Base-by-base conservation (phyloP, 2,797 vertebrate species). In the Ambastaia sidthimunki region DNA sequence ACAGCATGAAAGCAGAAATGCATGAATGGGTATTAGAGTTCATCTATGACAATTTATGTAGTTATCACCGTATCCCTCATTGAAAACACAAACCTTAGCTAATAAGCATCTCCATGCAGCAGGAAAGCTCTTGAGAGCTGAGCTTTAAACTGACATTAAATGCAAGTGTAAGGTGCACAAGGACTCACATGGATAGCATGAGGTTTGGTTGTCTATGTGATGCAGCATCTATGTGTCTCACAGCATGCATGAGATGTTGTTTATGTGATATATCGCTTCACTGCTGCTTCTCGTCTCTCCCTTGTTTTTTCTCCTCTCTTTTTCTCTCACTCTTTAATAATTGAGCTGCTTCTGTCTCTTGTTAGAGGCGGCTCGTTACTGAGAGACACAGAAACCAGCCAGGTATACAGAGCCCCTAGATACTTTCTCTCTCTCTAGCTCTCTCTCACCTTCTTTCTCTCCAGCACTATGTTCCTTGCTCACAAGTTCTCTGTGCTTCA, bases 281-380 rank as follows among this genome's bases (percentile, higher is more conserved):
- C 28, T 4, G 13, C 50, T 60, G 28, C 34, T 69, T 78, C 60
- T 67, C 7, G 68, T 60, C 47, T 25, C 54, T 62, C 18, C 18
- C 37, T 67, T 63, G 55, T 55, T 67, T 71, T 67, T 54, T 63
- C 73, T 70, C 54, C 50, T 75, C 67, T 41, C 80, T 91, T 91
- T 89, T 90, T 83, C 85, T 71, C 73, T 74, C 74, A 50, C 88
- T 92, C 90, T 93, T 92, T 91, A 94, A 94, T 94, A 93, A 94
- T 93, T 93, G 91, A 94, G 90, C 89, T 91, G 92, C 92, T 92
- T 93, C 91, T 92, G 91, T 92, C 92, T 82, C 84, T 85, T 80
- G 76, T 88, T 88, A 84, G 74, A 84, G 74, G 77, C 89, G 88
- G 90, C 92, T 94, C 91, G 90, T 94, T 94, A 93, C 90, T 86